Conservation (phyloP, 1,140 invertebrate genomes). For the Dinoponera quadriceps region DNA sequence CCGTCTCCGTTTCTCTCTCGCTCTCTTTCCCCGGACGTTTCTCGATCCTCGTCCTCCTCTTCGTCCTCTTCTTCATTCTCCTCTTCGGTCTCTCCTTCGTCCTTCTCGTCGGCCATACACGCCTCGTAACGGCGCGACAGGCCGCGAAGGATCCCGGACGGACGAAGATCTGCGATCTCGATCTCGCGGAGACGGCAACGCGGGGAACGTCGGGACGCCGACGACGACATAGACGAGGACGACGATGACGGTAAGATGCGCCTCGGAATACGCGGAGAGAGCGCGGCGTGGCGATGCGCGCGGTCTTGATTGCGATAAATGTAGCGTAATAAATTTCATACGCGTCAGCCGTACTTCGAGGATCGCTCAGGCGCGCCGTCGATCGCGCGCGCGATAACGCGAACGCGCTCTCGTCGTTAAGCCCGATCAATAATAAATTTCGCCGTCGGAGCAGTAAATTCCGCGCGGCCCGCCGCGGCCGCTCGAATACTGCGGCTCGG, state of each 20-base stretch:
- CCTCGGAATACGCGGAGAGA: constrained; percentile 7
- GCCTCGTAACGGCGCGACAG: constrained; percentile 28
- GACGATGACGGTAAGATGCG: constrained; percentile 10
- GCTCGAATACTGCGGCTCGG: not conserved
- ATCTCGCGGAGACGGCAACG: constrained; percentile 13
- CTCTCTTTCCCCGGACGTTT: constrained; percentile 15
- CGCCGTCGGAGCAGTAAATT: constrained; percentile 36
- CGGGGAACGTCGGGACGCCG: constrained; percentile 24
- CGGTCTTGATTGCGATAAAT: constrained; percentile 61
- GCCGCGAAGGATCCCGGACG: not conserved
- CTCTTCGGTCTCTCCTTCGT: no score
- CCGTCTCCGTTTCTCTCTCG: constrained; percentile 43
- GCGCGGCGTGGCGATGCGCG: constrained; percentile 24
- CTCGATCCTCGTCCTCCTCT: constrained; percentile 15
- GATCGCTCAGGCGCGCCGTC: constrained; percentile 41
- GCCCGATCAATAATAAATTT: constrained; percentile 62
- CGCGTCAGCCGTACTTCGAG: constrained; percentile 49
- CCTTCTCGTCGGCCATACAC: constrained; percentile 20
- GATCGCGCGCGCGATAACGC: constrained; percentile 47
- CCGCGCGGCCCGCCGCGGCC: constrained; percentile 3
- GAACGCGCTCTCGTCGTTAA: constrained; percentile 49
- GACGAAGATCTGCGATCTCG: constrained; percentile 46
- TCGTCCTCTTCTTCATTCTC: constrained; percentile 55
- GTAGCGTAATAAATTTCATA: constrained; percentile 62
- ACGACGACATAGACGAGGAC: not conserved